Conservation (phyloP, 2,797 vertebrate species). For the Pseudopleuronectes americanus region DNA sequence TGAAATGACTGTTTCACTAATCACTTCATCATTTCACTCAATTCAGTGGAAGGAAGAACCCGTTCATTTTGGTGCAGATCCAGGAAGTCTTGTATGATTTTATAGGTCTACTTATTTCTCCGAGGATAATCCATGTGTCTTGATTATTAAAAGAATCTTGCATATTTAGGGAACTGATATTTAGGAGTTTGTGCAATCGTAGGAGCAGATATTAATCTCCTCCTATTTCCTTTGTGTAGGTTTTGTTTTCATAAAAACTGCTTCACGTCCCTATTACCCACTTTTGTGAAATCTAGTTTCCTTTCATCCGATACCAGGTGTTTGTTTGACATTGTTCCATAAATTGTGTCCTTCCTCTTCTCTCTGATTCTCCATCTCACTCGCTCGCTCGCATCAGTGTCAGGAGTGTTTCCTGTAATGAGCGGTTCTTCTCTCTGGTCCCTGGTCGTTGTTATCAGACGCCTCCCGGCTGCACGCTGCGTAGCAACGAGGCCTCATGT, state of each 20-base stretch:
- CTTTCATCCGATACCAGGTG: neutral
- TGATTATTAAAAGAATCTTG: too few species aligned
- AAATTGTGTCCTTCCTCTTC: neutral
- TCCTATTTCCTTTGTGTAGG: too few species aligned
- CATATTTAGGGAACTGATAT: too few species aligned
- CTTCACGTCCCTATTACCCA: neutral
- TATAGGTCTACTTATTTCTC: too few species aligned
- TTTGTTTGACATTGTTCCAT: constrained; percentile 4
- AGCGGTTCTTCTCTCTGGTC: constrained; percentile 29
- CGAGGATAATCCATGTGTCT: too few species aligned
- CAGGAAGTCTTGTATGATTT: too few species aligned
- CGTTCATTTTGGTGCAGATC: too few species aligned
- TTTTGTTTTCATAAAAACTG: neutral
- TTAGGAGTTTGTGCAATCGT: too few species aligned
- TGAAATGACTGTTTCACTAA: too few species aligned
- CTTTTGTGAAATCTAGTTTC: neutral
- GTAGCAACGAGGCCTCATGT: constrained; percentile 66
- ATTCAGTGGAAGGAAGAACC: too few species aligned
- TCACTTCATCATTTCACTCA: too few species aligned
- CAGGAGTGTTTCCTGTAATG: constrained; percentile 34
- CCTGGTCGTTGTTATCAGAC: constrained; percentile 32
- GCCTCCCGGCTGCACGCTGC: constrained; percentile 50
- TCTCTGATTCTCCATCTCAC: neutral
- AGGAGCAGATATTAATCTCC: too few species aligned
- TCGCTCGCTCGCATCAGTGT: constrained; percentile 6